phyloP scores from a whole-genome alignment of 1,140 invertebrate genomes.

The Drosophila mojavensis region DNA sequence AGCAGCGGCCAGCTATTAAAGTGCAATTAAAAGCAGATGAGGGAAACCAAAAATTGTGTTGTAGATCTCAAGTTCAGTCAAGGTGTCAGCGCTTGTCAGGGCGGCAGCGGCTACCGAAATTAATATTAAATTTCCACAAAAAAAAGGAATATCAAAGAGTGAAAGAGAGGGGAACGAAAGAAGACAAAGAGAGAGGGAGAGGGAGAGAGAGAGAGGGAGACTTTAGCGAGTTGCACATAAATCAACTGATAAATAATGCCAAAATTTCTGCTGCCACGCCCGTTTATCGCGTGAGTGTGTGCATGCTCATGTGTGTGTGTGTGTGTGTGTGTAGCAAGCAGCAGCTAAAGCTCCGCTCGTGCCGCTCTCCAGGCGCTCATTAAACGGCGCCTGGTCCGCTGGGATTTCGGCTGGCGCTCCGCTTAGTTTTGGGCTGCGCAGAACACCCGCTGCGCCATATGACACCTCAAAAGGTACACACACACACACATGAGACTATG shows the following conservation, averaged over 20 bases:
- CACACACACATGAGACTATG: not conserved
- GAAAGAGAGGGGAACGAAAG: constrained; percentile 3
- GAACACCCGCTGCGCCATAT: constrained; percentile 75
- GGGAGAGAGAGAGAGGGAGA: constrained; percentile 13
- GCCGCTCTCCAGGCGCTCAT: constrained; percentile 71
- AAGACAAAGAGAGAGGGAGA: constrained; percentile 12
- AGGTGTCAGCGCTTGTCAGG: constrained; percentile 78
- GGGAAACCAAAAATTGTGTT: constrained; percentile 6
- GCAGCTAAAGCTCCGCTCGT: constrained; percentile 13
- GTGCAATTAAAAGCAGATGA: constrained; percentile 67
- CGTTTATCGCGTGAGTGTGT: constrained; percentile 64
- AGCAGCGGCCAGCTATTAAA: constrained; percentile 66
- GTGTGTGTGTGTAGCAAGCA: not conserved
- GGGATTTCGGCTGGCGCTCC: constrained; percentile 59
- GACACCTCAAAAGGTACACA: constrained; percentile 49
- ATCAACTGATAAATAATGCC: constrained; percentile 73
- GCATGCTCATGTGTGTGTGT: not conserved
- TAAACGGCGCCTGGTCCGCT: constrained; percentile 75
- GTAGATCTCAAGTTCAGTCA: constrained; percentile 69
- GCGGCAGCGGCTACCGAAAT: constrained; percentile 57
- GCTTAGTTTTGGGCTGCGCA: constrained; percentile 50
- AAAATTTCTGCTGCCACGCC: constrained; percentile 73
- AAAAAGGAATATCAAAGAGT: constrained; percentile 25
- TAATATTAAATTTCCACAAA: constrained; percentile 74
- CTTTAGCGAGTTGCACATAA: constrained; percentile 47